Evolutionary conservation across 1,140 invertebrate genomes (phyloP), one percentile per base, ranked within the genome.

Genomic region (Limonius californicus): DNA sequence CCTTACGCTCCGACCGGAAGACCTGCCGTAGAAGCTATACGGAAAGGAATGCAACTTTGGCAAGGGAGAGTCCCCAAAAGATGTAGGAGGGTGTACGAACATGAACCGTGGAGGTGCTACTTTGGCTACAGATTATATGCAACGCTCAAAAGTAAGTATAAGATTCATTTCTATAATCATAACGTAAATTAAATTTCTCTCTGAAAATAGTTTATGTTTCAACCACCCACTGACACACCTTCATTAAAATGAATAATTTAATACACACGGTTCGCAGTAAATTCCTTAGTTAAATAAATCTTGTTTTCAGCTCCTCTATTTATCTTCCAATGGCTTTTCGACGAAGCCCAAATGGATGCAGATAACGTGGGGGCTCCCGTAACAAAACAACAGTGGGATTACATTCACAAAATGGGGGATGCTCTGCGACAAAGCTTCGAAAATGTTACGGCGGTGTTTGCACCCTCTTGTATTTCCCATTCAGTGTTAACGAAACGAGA

Each of bases 261-360:
- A n/a, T n/a, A n/a, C n/a, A n/a, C n/a, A n/a, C n/a, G n/a, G n/a
- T n/a, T n/a, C n/a, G n/a, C n/a, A n/a, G n/a, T n/a, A n/a, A n/a
- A n/a, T n/a, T n/a, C n/a, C n/a, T n/a, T n/a, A n/a, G n/a, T n/a
- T n/a, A n/a, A n/a, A n/a, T 50, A 11, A 18, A 66, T 64, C 39
- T 77, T 79, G 3, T 7, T 39, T 39, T 39, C 74, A 94, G 94
- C 89, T 59, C 91, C 93, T 0, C 79, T 97, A 12, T 97, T 96
- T 76, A 88, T 97, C 0, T 93, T 97, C 73, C 94, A 97, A 84
- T 96, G 93, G 85, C 82, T 97, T 16, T 97, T 95, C 77, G 95
- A 97, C 75, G 94, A 95, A 72, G 94, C 93, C 1, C 95, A 97
- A 79, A 89, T 97, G 83, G 87, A 89, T 9, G 92, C 90, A 0